Base-by-base conservation (phyloP, 1,140 invertebrate species). In the Rhyacophila brunnea region DNA sequence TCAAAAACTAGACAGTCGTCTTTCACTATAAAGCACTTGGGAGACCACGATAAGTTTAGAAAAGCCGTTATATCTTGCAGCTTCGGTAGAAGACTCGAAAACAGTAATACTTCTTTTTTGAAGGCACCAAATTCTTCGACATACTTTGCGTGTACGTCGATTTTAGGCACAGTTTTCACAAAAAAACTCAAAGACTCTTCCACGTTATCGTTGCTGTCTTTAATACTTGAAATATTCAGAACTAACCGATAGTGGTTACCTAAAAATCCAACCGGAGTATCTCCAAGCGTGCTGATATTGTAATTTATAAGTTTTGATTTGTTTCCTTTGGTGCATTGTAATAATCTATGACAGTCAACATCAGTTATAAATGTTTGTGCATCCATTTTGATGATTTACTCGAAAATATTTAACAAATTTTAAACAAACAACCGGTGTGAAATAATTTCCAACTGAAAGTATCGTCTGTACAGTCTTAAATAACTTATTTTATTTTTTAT, bases 41-140 rank as follows among this genome's bases (percentile, higher is more conserved):
- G 71, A 0, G 74, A 68, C 68, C 71, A 75, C 1, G 44, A 34
- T 15, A 70, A 64, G 10, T 58, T 15, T 1, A 68, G 42, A 1
- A 67, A 67, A 0, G 60, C 59, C 14, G 70, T 74, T 15, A 54
- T 62, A 7, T 71, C 42, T 0, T 65, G 55, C 0, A 81, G 47
- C 23, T 71, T 49, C 4, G 79, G 78, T 4, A 81, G 52, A 7
- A 82, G 62, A 19, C 71, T 55, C 34, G 63, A 56, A 48, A 79
- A 82, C n/a, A 82, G 73, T 0, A 55, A 59, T 6, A 70, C 69
- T 65, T 83, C 81, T 44, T 81, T 75, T 20, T 74, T 46, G 56
- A 83, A 84, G 0, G 78, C 75, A 0, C 78, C 73, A 46, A 74
- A 77, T 9, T 77, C 68, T 32, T 73, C 68, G 2, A 83, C 54